Evolutionary conservation across 1,140 invertebrate species (phyloP).

Genomic region (Eriocheir sinensis): DNA sequence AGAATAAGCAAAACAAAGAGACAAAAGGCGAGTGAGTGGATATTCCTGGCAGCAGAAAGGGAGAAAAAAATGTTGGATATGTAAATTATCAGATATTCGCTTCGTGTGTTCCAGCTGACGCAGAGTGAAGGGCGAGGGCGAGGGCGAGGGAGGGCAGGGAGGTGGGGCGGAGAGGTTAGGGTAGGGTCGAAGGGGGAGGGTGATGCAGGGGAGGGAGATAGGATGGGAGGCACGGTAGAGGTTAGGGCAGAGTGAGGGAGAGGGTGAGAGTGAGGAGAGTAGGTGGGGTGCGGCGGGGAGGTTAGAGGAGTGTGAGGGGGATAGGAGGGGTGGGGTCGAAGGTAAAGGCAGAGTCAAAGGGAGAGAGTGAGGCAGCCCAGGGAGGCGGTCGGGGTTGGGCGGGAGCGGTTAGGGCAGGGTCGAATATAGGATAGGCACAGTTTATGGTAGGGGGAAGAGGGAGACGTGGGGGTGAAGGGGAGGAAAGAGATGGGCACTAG

Average conservation of each 20-base stretch:
- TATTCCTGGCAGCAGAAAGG: background rate
- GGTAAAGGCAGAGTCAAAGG: no score
- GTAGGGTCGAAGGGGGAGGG: background rate
- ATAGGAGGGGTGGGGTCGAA: no score
- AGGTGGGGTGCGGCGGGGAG: no score
- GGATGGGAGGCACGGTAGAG: background rate
- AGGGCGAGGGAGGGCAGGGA: background rate
- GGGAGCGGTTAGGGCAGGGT: no score
- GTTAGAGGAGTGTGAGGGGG: background rate
- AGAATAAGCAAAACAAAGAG: background rate
- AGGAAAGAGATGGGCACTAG: no score
- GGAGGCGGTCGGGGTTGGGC: no score
- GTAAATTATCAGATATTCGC: background rate
- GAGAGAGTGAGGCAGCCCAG: no score
- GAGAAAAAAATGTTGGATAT: background rate
- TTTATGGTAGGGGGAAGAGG: no score
- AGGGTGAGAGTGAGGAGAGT: no score
- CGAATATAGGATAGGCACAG: no score
- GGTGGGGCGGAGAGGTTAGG: background rate
- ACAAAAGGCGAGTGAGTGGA: conserved; percentile 9
- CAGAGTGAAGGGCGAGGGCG: background rate
- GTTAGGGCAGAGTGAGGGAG: background rate
- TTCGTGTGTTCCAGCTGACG: background rate
- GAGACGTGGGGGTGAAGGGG: background rate
- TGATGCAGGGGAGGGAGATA: background rate